A percentile compares a stretch with the other conserved stretches of the same genome.
Conservation (phyloP, 2,113 vertebrate genomes). For the Nycticebus coucang region DNA sequence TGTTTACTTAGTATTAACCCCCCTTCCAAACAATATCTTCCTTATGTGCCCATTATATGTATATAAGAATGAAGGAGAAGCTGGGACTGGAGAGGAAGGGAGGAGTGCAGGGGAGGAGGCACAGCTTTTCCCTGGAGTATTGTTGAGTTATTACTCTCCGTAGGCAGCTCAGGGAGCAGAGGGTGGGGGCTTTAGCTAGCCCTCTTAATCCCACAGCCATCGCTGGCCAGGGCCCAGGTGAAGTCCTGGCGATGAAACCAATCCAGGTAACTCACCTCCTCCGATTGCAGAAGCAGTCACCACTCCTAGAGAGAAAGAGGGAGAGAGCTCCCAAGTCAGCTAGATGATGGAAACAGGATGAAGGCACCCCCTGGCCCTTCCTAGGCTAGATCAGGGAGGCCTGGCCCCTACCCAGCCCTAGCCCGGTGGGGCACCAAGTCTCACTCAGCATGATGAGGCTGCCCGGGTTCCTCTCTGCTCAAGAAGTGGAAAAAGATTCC, state of each 20-base stretch:
- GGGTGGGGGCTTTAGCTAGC: not conserved
- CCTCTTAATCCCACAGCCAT: too few species aligned
- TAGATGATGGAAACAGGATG: too few species aligned
- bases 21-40: not conserved
- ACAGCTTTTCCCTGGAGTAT: too few species aligned
- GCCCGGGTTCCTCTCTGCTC: accelerated
- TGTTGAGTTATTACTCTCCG: not conserved
- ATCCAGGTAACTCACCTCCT: constrained; percentile 29
- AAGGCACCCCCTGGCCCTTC: too few species aligned
- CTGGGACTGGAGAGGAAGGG: not conserved
- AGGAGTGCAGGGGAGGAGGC: not conserved
- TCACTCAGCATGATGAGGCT: not conserved
- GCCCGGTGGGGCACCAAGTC: not conserved
- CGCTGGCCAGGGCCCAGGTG: accelerated
- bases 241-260: not conserved
- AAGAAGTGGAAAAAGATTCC: not conserved
- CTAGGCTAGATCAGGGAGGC: accelerated
- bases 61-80: not conserved
- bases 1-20: not conserved
- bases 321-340: too few species aligned
- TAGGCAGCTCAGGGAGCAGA: accelerated
- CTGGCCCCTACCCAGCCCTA: not conserved
- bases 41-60: not conserved
- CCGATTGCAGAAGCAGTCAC: accelerated
- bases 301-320: not conserved